A percentile compares a stretch with the other conserved stretches of the same genome.
Evolutionary conservation across 1,140 invertebrate genomes (phyloP).

Genomic region (Eueides isabella): DNA sequence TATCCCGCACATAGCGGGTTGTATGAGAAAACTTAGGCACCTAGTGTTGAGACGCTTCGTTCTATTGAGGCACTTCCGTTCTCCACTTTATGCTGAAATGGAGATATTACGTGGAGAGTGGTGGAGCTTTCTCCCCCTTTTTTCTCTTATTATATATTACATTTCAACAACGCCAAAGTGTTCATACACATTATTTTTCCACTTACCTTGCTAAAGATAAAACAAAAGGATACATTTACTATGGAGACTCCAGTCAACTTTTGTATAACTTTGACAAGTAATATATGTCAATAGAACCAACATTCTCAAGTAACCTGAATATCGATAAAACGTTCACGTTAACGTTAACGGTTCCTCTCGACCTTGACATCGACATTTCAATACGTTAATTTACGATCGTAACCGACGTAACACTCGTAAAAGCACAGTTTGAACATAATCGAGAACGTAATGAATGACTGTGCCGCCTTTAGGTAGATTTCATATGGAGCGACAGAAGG

Average conservation of each 20-base stretch:
- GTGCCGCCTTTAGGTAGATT: background rate
- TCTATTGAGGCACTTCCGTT: too few species aligned
- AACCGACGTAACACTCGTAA: constrained; percentile 38
- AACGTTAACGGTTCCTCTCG: constrained; percentile 13
- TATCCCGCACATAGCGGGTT: too few species aligned
- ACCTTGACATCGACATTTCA: constrained; percentile 37
- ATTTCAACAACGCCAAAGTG: too few species aligned
- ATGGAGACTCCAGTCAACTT: too few species aligned
- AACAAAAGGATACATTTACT: too few species aligned
- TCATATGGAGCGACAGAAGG: background rate
- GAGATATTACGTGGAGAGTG: too few species aligned
- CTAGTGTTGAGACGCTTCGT: too few species aligned
- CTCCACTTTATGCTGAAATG: too few species aligned
- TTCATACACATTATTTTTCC: too few species aligned
- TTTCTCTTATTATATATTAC: too few species aligned
- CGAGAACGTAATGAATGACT: constrained; percentile 30
- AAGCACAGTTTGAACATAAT: constrained; percentile 38
- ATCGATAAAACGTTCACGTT: background rate
- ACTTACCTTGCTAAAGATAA: background rate
- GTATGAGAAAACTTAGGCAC: too few species aligned
- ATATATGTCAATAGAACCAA: background rate
- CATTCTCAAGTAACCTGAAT: background rate
- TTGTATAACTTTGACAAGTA: background rate
- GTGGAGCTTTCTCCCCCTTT: too few species aligned
- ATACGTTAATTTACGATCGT: constrained; percentile 32